Evolutionary conservation across 2,888 invertebrate species (phyloP).

Genomic region (Lithosia quadra): DNA sequence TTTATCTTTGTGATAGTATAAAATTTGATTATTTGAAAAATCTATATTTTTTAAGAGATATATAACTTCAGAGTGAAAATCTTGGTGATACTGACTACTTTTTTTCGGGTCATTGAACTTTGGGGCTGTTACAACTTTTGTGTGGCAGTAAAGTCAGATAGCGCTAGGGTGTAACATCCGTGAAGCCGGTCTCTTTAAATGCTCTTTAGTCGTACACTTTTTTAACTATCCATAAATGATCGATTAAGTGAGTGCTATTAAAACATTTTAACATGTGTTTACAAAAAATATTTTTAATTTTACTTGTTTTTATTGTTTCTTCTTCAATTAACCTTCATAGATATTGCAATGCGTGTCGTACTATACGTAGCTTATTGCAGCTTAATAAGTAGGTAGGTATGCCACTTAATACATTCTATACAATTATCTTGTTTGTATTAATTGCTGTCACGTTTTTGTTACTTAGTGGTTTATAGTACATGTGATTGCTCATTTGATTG

Average conservation of each 20-base stretch:
- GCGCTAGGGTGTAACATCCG: too few relatives aligned
- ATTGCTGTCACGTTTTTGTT: conserved; percentile 48
- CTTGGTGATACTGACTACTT: background rate
- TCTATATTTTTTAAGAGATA: too few relatives aligned
- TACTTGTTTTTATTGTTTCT: background rate
- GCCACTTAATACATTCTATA: conserved; percentile 37
- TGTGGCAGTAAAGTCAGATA: too few relatives aligned
- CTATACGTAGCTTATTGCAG: background rate
- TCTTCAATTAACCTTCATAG: background rate
- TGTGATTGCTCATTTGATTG: conserved; percentile 29
- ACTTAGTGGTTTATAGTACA: conserved; percentile 29
- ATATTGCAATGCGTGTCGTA: conserved; percentile 3
- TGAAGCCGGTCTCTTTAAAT: too few relatives aligned
- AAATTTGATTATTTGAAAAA: too few relatives aligned
- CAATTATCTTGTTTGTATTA: conserved; percentile 43
- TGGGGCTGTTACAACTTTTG: background rate
- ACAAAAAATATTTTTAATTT: background rate
- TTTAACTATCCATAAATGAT: background rate
- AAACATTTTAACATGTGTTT: too few relatives aligned
- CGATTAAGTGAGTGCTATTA: too few relatives aligned
- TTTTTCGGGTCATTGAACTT: background rate
- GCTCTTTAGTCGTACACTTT: background rate
- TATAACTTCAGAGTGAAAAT: background rate
- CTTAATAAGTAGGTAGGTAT: conserved; percentile 6
- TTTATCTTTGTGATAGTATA: too few relatives aligned